Base-by-base conservation (phyloP, 2,888 invertebrate species). In the Rhagonycha lutea region DNA sequence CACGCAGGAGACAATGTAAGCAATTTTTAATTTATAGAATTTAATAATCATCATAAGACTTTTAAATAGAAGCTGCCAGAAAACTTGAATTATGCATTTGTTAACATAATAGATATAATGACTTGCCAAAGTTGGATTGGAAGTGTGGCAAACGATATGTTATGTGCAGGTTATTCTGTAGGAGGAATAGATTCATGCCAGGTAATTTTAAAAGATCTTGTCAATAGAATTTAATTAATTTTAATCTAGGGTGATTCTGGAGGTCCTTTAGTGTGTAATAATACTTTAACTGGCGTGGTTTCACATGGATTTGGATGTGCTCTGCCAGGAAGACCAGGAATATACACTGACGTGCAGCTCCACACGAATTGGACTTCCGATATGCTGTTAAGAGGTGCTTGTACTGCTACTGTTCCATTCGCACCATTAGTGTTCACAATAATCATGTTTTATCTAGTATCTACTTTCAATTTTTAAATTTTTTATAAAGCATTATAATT, bases 211-310 rank as follows among this genome's bases (percentile, higher is more conserved):
- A 18, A 23, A 18, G 3, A 18, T 5, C 5, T 9, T 18, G 2
- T 24, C 9, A 0, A 62, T 62, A 10, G 24, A 4, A 9, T 75
- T 72, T 70, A 29, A 69, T 83, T 83, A 68, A 12, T 65, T 24
- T 14, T 65, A 24, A 24, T 65, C 3, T 26, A 65, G 63, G 63
- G 63, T n/a, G 63, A 65, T 18, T 85, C 85, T 12, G 86, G 86
- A 8, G 85, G 86, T n/a, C 86, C 86, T 23, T 71, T 86, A 18
- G 83, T 83, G 5, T 82, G 84, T 10, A 8, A 8, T 7, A 82
- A 82, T 8, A 81, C 80, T 71, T 71, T 85, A 24, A 81, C 83
- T 0, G 86, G 86, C 23, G 72, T 86, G 24, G 85, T 85, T 10
- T 86, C 85, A 2, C 85, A 85, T 79, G 86, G 86, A 69, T 47